phyloP scores from a whole-genome alignment of 35 echinoderm and acorn worm genomes.

The Lytechinus pictus region DNA sequence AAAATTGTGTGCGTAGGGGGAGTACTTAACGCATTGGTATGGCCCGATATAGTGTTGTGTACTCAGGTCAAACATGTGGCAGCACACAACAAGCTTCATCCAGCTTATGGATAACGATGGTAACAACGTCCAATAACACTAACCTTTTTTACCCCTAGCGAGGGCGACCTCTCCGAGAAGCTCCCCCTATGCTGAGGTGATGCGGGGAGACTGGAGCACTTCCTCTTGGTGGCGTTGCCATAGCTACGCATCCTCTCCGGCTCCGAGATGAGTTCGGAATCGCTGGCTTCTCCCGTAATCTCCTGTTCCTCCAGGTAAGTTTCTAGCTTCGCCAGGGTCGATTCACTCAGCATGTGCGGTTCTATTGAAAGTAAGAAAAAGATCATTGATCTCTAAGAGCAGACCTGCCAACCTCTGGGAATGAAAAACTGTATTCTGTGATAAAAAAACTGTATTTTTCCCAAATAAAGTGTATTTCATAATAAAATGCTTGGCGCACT shows the following conservation, averaged over 20 bases:
- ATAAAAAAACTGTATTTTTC: too few species aligned
- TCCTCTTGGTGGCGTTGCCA: background rate
- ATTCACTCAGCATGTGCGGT: conserved; percentile 41
- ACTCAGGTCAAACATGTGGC: too few species aligned
- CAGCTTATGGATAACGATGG: too few species aligned
- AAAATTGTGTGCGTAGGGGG: too few species aligned
- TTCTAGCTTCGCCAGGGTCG: background rate
- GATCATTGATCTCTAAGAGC: too few species aligned
- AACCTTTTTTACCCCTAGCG: conserved; percentile 14
- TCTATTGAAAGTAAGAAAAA: background rate
- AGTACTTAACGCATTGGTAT: too few species aligned
- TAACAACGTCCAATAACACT: background rate
- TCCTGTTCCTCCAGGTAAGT: background rate
- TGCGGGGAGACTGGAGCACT: conserved; percentile 40
- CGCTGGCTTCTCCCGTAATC: conserved; percentile 1
- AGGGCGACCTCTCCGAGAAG: background rate
- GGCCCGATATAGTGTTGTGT: too few species aligned
- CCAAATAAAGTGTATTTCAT: too few species aligned
- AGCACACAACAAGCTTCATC: too few species aligned
- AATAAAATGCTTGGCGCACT: too few species aligned
- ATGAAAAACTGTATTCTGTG: too few species aligned
- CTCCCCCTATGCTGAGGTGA: conserved; percentile 28
- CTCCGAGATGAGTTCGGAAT: background rate
- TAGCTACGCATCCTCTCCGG: conserved; percentile 28
- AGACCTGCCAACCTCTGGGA: too few species aligned